These are phyloP conservation scores for Seriola quinqueradiata DNA, from an alignment of 2,113 vertebrate genomes.

Conservation along the genomic window DNA sequence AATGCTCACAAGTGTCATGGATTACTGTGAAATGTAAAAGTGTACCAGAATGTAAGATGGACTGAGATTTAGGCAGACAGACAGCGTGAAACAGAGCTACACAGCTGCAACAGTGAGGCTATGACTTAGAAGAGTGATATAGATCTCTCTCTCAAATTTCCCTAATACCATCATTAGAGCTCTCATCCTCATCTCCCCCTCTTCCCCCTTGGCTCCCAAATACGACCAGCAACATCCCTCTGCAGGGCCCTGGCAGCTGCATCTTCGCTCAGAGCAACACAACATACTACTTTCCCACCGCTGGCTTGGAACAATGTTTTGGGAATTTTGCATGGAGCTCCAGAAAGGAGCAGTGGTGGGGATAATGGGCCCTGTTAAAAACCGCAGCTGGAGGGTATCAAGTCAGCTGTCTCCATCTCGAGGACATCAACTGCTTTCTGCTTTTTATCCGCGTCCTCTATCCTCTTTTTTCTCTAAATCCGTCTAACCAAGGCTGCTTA, in stretches of 20 bases:
- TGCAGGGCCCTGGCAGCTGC: conserved; percentile 71
- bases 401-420: conserved; percentile 57
- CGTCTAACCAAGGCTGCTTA: neutral
- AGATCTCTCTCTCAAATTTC: conserved; percentile 64
- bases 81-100: neutral
- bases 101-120: conserved; percentile 56
- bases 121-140: conserved; percentile 39
- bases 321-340: conserved; percentile 64
- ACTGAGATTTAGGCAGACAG: neutral
- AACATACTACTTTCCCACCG: conserved; percentile 65
- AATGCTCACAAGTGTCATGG: neutral
- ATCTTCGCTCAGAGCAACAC: conserved; percentile 55
- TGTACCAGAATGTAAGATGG: neutral
- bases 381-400: conserved; percentile 69
- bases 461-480: conserved; percentile 6
- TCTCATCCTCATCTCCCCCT: conserved; percentile 26
- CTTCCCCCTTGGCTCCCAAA: conserved; percentile 42
- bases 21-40: neutral
- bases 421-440: conserved; percentile 46
- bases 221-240: conserved; percentile 51
- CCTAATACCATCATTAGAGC: conserved; percentile 67
- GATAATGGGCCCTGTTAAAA: conserved; percentile 75
- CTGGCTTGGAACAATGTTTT: conserved; percentile 65
- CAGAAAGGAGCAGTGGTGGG: conserved; percentile 50
- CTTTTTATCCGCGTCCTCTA: conserved; percentile 37